Base-by-base conservation (phyloP, 2,888 invertebrate genomes). In the Phymatocera aterrima region DNA sequence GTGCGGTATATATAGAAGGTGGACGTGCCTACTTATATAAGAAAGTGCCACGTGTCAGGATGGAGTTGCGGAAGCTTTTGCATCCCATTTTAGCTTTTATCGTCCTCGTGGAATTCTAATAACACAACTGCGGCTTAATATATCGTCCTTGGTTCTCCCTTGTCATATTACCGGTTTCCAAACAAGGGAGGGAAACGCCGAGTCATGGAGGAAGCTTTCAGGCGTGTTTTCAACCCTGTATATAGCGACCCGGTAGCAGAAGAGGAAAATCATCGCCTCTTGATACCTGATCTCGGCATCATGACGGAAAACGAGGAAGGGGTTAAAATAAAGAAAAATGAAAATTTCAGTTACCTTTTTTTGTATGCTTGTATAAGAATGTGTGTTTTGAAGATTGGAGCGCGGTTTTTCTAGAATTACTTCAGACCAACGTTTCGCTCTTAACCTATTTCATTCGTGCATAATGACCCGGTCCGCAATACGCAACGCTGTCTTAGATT, bases 101-200 rank as follows among this genome's bases (percentile, higher is more conserved):
- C 48, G 51, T 72, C 72, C 34, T 21, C 34, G 60, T 12, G 72
- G 72, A 72, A 72, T 72, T 72, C 72, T 51, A 72, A 72, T 72
- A 72, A 51, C 72, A 72, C 51, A 51, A 8, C 72, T n/a, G n/a
- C n/a, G n/a, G n/a, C 51, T 51, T 72, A 51, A 72, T 51, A 72
- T 72, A 24, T 18, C 37, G 18, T 34, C 48, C n/a, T n/a, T n/a
- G n/a, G n/a, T n/a, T n/a, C 72, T 10, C 24, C 12, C 28, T 43
- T 5, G 21, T 34, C 28, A 68, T 40, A 37, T 15, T 15, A 12
- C 18, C 12, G 68, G 6, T 68, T 12, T 6, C 72, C 51, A 34
- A 72, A 72, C 51, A 72, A 46, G 72, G 72, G 72, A 72, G 72
- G 51, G 51, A 72, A 72, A 21, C 34, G 72, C 34, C 72, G 72